These are phyloP conservation scores for Anastrepha ludens DNA, from an alignment of 1,140 invertebrate species.

Conservation along the genomic window DNA sequence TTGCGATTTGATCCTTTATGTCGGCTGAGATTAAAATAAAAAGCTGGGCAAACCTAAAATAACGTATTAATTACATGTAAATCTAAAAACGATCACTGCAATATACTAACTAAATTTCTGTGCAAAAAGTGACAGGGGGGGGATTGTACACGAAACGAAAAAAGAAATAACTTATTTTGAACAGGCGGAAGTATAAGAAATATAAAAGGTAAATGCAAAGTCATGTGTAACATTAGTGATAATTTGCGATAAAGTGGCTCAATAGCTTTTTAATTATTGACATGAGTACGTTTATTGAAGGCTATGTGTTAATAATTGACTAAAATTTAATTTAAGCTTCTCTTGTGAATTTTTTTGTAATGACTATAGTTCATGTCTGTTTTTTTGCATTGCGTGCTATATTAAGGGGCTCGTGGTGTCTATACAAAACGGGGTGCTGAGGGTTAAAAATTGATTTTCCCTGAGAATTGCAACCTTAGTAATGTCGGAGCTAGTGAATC, in stretches of 20 bases:
- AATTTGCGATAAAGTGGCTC: neutral
- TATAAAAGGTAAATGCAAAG: constrained; percentile 14
- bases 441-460: constrained; percentile 49
- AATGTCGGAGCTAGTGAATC: neutral
- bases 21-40: neutral
- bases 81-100: neutral
- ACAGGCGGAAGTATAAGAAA: neutral
- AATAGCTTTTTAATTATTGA: neutral
- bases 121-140: neutral
- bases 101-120: no score
- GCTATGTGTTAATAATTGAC: neutral
- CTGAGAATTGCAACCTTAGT: neutral
- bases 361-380: no score
- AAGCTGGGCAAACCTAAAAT: neutral
- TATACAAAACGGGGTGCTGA: neutral
- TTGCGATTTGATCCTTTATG: neutral
- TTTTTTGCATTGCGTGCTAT: no score
- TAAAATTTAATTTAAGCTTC: neutral
- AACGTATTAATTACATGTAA: neutral
- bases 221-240: constrained; percentile 18
- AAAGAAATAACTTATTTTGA: neutral
- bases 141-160: constrained; percentile 8
- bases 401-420: no score
- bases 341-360: no score
- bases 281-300: neutral